Conservation (phyloP, 2,888 invertebrate genomes). For the Nasonia oneida region DNA sequence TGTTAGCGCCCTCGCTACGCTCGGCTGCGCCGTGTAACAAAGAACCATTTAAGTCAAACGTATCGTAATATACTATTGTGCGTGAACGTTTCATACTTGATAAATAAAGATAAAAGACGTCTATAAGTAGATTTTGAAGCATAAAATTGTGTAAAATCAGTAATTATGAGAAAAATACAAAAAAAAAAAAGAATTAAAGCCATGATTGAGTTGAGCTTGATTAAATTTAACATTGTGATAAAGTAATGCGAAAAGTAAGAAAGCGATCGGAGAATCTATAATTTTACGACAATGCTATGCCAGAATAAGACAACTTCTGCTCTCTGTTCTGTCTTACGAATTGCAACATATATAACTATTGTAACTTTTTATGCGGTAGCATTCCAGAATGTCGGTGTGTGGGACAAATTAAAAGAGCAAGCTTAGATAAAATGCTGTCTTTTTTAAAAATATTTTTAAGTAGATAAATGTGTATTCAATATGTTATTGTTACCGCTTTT, state of each 20-base stretch:
- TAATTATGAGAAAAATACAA: background rate
- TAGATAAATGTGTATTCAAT: conserved; percentile 53
- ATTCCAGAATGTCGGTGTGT: conserved; percentile 62
- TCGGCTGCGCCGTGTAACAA: no score
- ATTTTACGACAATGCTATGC: conserved; percentile 10
- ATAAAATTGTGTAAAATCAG: conserved; percentile 22
- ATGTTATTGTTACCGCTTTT: conserved; percentile 51
- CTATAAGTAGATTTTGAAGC: conserved; percentile 42
- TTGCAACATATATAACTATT: conserved; percentile 26
- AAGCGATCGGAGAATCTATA: conserved; percentile 22
- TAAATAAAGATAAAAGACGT: conserved; percentile 35
- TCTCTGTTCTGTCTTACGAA: conserved; percentile 49
- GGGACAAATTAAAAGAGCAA: conserved; percentile 41
- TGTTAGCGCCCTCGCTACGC: no score
- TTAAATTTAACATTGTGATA: conserved; percentile 59
- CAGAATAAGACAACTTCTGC: conserved; percentile 25
- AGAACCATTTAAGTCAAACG: no score
- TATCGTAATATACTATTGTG: background rate
- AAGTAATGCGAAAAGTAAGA: conserved; percentile 37
- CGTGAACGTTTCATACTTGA: conserved; percentile 56
- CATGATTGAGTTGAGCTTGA: conserved; percentile 55
- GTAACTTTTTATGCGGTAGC: conserved; percentile 57
- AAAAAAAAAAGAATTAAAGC: conserved; percentile 7
- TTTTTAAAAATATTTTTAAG: conserved; percentile 55
- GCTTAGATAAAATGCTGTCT: conserved; percentile 46